A percentile compares a stretch with the other conserved stretches of the same genome.
Conservation (phyloP, 2,113 vertebrate species). For the Lasiurus cinereus region DNA sequence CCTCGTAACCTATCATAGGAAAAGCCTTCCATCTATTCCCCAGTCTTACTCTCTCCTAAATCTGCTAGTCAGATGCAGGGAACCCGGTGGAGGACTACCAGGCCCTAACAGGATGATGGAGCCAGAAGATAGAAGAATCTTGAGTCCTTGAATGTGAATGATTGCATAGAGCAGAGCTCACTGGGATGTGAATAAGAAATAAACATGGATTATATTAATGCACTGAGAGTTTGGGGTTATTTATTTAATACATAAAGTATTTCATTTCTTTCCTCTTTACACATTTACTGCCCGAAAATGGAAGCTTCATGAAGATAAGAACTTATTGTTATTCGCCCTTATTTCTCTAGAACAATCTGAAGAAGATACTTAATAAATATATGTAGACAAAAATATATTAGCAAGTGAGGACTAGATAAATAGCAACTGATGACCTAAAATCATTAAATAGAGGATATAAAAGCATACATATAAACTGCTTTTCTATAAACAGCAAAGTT, state of each 20-base stretch:
- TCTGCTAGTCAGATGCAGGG: neutral
- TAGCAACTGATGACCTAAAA: neutral
- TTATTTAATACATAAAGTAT: neutral
- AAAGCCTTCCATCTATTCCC: neutral
- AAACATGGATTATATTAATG: neutral
- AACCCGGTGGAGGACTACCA: neutral
- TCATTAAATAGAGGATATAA: neutral
- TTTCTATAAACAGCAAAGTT: neutral
- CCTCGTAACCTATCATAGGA: neutral
- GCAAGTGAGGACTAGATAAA: neutral
- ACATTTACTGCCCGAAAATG: neutral
- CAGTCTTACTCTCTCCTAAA: too few relatives aligned
- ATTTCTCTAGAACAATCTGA: neutral
- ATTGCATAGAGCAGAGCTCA: neutral
- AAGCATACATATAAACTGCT: neutral
- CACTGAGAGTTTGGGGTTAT: neutral
- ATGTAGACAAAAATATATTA: neutral
- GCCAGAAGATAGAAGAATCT: neutral
- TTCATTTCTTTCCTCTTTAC: neutral
- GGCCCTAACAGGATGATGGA: neutral
- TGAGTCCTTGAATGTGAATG: neutral
- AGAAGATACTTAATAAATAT: conserved; percentile 1
- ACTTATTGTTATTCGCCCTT: neutral
- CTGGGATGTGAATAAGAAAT: neutral
- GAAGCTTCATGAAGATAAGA: conserved; percentile 20